Percentiles rank a stretch among this genome's conserved stretches.
These are phyloP conservation scores for Crambe crambe DNA, from an alignment of 37 sponge, comb jelly and placozoan species.

Conservation along the genomic window DNA sequence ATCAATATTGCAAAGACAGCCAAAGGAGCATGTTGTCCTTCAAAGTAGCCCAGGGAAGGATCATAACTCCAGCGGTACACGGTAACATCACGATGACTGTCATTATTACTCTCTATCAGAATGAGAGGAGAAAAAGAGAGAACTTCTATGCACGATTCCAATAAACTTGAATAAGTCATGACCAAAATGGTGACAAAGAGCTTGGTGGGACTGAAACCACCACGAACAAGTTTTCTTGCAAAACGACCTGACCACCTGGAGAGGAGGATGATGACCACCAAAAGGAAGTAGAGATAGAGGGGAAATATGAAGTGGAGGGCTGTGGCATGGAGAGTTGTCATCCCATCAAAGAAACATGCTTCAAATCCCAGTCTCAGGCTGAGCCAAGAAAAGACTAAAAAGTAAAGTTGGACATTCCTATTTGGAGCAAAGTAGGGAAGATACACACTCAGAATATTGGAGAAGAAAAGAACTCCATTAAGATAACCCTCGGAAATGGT, in stretches of 20 bases:
- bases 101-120: not conserved
- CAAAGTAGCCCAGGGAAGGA: constrained; percentile 27
- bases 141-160: constrained; percentile 28
- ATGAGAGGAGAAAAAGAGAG: not conserved
- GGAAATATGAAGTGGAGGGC: constrained; percentile 45
- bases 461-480: constrained; percentile 48
- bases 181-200: constrained; percentile 47
- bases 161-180: constrained; percentile 35
- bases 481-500: constrained; percentile 49
- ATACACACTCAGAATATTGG: constrained; percentile 30
- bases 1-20: constrained; percentile 20
- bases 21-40: constrained; percentile 26
- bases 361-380: constrained; percentile 40
- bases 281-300: constrained; percentile 47
- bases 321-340: constrained; percentile 19
- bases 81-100: too few relatives aligned
- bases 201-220: constrained; percentile 23
- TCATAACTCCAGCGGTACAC: constrained; percentile 28
- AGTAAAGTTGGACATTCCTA: not conserved
- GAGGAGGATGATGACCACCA: constrained; percentile 30
- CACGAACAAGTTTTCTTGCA: constrained; percentile 2
- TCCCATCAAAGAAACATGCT: constrained; percentile 57
- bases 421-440: not conserved
- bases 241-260: constrained; percentile 14
- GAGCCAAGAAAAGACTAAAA: constrained; percentile 16